A percentile compares a stretch with the other conserved stretches of the same genome.
Conservation (phyloP, 2,888 invertebrate genomes). For the Auanema freiburgensis region DNA sequence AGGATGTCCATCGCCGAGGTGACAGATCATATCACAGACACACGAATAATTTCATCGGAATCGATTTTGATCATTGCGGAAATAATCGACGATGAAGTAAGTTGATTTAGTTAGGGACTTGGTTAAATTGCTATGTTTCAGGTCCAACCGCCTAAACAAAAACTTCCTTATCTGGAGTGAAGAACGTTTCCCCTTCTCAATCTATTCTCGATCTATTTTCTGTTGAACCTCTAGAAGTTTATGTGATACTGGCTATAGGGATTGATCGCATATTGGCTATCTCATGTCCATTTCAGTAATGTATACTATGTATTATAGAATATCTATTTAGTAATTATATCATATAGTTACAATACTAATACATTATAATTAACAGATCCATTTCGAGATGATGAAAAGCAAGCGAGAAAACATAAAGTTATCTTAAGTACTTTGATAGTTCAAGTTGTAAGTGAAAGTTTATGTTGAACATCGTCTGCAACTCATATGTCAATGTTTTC, state of each 20-base stretch:
- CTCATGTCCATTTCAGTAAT: constrained; percentile 24
- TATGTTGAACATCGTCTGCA: not conserved
- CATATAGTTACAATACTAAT: constrained; percentile 11
- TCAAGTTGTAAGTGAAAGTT: constrained; percentile 11
- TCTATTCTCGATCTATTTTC: no score
- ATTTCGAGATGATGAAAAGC: constrained; percentile 6
- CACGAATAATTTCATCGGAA: not conserved
- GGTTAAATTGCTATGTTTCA: not conserved
- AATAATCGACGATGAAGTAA: not conserved
- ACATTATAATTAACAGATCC: constrained; percentile 3
- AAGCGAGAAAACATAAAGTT: constrained; percentile 9
- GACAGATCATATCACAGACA: not conserved
- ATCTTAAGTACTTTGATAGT: constrained; percentile 15
- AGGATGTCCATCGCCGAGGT: not conserved
- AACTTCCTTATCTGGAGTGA: no score
- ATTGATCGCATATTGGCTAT: constrained; percentile 37
- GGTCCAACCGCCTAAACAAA: not conserved
- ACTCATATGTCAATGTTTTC: not conserved
- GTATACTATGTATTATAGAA: constrained; percentile 7
- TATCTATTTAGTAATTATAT: constrained; percentile 5
- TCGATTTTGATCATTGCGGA: not conserved
- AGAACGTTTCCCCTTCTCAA: no score
- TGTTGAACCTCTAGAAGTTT: constrained; percentile 39
- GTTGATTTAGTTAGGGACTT: constrained; percentile 5
- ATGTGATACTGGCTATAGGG: constrained; percentile 35